These are phyloP conservation scores for Cryptosula pallasiana DNA, from an alignment of 2,888 invertebrate genomes.

Conservation along the genomic window DNA sequence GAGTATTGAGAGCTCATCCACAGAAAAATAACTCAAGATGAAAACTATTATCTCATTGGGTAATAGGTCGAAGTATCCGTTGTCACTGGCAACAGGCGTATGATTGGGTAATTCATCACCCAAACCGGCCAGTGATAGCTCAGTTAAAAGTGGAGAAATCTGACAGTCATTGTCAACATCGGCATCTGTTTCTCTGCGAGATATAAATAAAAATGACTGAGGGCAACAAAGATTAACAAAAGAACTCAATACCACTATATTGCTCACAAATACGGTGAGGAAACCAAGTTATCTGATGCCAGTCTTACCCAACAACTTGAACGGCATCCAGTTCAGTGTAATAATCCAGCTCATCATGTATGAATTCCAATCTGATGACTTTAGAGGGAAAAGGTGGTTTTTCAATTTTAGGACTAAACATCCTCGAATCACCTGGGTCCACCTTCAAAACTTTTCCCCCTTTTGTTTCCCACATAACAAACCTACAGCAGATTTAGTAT, in stretches of 20 bases:
- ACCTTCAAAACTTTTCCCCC: slow-evolving; percentile 62
- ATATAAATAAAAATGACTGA: too few species aligned
- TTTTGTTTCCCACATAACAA: slow-evolving; percentile 18
- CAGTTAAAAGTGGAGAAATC: background rate
- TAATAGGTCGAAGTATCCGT: background rate
- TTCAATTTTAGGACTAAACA: slow-evolving; percentile 70
- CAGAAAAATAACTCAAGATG: background rate
- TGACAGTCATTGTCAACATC: background rate
- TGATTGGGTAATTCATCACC: background rate
- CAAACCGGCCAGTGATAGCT: background rate
- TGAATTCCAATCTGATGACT: slow-evolving; percentile 76
- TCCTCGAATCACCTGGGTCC: slow-evolving; percentile 61
- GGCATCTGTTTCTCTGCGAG: background rate
- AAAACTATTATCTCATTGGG: background rate
- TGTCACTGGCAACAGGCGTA: background rate
- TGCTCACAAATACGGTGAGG: too few species aligned
- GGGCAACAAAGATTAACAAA: too few species aligned
- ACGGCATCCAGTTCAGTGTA: slow-evolving; percentile 85
- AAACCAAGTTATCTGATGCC: too few species aligned
- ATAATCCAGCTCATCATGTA: slow-evolving; percentile 73
- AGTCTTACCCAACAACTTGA: slow-evolving; percentile 65
- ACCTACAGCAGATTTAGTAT: slow-evolving; percentile 6
- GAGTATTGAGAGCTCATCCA: background rate
- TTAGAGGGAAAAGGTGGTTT: slow-evolving; percentile 59
- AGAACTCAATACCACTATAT: too few species aligned